phyloP scores from a whole-genome alignment of 2,888 invertebrate genomes.

The Bellardia pandia region DNA sequence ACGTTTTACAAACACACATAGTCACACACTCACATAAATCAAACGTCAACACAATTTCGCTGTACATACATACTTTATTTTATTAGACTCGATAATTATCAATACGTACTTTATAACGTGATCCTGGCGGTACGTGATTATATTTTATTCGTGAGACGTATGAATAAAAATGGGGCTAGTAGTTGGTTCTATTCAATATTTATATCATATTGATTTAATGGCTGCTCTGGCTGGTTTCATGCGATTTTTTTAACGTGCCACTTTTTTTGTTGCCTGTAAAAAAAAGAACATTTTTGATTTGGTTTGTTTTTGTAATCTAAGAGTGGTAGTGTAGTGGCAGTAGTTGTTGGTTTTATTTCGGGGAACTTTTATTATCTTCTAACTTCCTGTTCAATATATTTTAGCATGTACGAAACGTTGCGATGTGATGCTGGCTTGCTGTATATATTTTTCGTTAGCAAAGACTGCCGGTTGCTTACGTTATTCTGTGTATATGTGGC shows the following conservation, averaged over 20 bases:
- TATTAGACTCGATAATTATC: background rate
- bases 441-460: background rate
- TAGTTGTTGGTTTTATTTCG: background rate
- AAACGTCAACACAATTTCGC: background rate
- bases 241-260: background rate
- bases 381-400: slow-evolving; percentile 37
- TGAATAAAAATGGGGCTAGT: background rate
- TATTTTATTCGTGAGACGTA: background rate
- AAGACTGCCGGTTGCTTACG: background rate
- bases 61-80: background rate
- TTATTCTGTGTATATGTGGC: background rate
- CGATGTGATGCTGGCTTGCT: background rate
- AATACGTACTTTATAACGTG: slow-evolving; percentile 13
- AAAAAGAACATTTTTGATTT: no score
- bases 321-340: no score
- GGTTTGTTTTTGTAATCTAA: no score
- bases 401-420: no score
- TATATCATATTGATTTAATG: slow-evolving; percentile 18
- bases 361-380: slow-evolving; percentile 32
- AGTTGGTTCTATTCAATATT: slow-evolving; percentile 10
- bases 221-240: background rate
- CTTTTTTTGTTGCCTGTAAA: no score
- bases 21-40: background rate
- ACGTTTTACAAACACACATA: background rate
- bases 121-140: slow-evolving; percentile 6